A percentile compares a stretch with the other conserved stretches of the same genome.
These are phyloP conservation scores for Eriocheir sinensis DNA, from an alignment of 1,140 invertebrate species.

Conservation along the genomic window DNA sequence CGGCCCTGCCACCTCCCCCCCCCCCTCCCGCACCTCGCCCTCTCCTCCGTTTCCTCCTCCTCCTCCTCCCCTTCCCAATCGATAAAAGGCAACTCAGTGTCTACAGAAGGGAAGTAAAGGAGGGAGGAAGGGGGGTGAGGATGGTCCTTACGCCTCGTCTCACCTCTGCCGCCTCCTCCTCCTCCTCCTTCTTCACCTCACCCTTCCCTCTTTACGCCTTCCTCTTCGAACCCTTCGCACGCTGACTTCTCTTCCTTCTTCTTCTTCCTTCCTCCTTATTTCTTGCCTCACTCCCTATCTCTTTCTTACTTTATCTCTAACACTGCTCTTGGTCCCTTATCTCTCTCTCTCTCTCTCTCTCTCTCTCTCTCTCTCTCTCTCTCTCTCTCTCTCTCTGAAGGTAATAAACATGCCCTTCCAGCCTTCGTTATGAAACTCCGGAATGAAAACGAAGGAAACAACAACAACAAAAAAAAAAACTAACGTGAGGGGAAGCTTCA, in stretches of 20 bases:
- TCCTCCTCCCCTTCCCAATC: conserved; percentile 35
- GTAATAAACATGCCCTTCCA: conserved; percentile 7
- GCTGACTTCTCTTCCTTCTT: conserved; percentile 27
- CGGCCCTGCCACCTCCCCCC: conserved; percentile 11
- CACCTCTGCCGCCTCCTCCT: background rate
- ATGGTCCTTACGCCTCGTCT: conserved; percentile 17
- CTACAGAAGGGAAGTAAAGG: background rate
- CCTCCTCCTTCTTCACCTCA: background rate
- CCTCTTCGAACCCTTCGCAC: background rate
- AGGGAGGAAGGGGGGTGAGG: background rate
- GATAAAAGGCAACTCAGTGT: conserved; percentile 60
- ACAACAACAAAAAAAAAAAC: too few species aligned
- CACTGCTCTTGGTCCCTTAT: background rate
- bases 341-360: conserved; percentile 24
- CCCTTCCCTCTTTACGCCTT: background rate
- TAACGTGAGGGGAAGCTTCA: too few species aligned
- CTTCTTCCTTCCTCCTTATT: background rate
- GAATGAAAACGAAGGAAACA: background rate
- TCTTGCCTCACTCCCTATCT: background rate
- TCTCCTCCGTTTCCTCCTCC: background rate
- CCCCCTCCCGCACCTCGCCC: background rate
- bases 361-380: background rate
- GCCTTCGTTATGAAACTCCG: background rate
- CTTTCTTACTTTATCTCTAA: background rate
- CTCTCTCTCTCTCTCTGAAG: background rate